Evolutionary conservation across 2,113 vertebrate species (phyloP).

Genomic region (Esox niger): DNA sequence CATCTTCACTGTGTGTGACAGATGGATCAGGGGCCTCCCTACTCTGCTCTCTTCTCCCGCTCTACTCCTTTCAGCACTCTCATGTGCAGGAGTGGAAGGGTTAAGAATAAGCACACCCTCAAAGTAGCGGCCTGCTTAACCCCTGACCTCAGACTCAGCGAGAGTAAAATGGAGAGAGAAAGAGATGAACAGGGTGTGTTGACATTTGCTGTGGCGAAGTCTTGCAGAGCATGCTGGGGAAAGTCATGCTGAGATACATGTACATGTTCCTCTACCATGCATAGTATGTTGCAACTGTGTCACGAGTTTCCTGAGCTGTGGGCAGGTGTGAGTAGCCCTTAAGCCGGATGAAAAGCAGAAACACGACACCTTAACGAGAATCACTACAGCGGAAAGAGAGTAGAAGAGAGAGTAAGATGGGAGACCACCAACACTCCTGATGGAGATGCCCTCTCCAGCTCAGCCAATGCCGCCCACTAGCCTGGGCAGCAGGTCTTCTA

Average conservation of each 20-base stretch:
- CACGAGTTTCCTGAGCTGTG: neutral
- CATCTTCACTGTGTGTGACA: slow-evolving; percentile 23
- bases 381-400: neutral
- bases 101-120: slow-evolving; percentile 68
- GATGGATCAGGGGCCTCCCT: slow-evolving; percentile 6
- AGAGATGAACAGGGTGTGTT: neutral
- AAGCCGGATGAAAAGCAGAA: neutral
- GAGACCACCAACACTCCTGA: slow-evolving; percentile 30
- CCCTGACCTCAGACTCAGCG: slow-evolving; percentile 45
- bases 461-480: slow-evolving; percentile 37
- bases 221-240: neutral
- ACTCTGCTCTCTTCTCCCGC: neutral
- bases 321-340: neutral
- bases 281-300: neutral
- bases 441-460: slow-evolving; percentile 33
- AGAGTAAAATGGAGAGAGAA: slow-evolving; percentile 7
- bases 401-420: slow-evolving; percentile 15
- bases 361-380: neutral
- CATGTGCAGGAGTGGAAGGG: slow-evolving; percentile 59
- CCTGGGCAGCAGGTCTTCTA: slow-evolving; percentile 59
- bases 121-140: slow-evolving; percentile 71
- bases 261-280: neutral
- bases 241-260: no score
- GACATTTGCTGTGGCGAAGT: neutral
- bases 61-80: slow-evolving; percentile 6